A percentile compares a stretch with the other conserved stretches of the same genome.
These are phyloP conservation scores for Zaprionus africanus DNA, from an alignment of 1,140 invertebrate genomes.

Conservation along the genomic window DNA sequence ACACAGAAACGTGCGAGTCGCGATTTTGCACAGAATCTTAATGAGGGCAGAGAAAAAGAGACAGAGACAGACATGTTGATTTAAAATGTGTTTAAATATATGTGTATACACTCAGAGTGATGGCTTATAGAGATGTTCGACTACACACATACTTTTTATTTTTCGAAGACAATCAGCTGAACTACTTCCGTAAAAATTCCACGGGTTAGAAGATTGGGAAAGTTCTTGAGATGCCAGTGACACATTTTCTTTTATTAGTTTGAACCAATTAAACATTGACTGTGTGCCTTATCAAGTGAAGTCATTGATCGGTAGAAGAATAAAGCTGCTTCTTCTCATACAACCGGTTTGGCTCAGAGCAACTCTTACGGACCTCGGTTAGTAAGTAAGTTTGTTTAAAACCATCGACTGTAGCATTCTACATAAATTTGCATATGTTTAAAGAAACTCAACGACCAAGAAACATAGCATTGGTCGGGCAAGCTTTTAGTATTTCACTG, in stretches of 20 bases:
- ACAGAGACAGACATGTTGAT: constrained; percentile 4
- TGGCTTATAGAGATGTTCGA: not conserved
- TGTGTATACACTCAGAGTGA: not conserved
- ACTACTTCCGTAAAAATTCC: not conserved
- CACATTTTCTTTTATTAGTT: not conserved
- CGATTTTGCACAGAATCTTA: constrained; percentile 72
- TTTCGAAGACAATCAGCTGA: not conserved
- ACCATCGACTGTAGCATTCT: constrained; percentile 37
- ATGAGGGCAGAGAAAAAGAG: constrained; percentile 30
- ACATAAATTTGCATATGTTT: constrained; percentile 55
- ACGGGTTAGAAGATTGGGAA: constrained; percentile 1
- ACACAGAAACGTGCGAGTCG: constrained; percentile 65
- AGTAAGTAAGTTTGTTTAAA: constrained; percentile 20
- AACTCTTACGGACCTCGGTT: not conserved
- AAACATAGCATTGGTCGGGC: constrained; percentile 14
- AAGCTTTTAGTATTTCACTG: constrained; percentile 39
- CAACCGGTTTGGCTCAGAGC: constrained; percentile 30
- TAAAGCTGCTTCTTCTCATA: constrained; percentile 2
- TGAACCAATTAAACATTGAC: not conserved
- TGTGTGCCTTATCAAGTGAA: constrained; percentile 11
- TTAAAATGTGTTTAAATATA: constrained; percentile 7
- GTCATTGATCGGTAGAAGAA: constrained; percentile 8
- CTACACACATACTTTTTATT: not conserved
- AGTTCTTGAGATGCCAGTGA: constrained; percentile 3
- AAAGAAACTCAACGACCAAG: constrained; percentile 29